A percentile compares a stretch with the other conserved stretches of the same genome.
These are phyloP conservation scores for Oithona nana DNA, from an alignment of 2,888 invertebrate genomes.

Conservation along the genomic window DNA sequence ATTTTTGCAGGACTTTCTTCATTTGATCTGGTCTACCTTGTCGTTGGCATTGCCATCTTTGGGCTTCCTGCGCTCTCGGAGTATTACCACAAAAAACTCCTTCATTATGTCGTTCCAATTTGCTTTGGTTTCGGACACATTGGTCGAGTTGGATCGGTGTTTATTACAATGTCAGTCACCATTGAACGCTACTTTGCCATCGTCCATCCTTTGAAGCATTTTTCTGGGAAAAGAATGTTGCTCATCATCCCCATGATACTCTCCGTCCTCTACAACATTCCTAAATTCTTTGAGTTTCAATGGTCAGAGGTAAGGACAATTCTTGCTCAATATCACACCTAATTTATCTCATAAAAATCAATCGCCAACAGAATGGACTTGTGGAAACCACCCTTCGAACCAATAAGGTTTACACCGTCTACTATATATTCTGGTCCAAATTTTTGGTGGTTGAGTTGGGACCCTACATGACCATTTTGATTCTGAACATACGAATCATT, in stretches of 20 bases:
- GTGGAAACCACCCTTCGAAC: background rate
- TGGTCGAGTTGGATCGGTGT: slow-evolving; percentile 13
- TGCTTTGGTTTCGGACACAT: slow-evolving; percentile 8
- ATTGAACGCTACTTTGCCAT: slow-evolving; percentile 13
- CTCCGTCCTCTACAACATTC: slow-evolving; percentile 10
- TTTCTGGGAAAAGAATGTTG: background rate
- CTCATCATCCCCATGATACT: background rate
- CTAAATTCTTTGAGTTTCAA: slow-evolving; percentile 10
- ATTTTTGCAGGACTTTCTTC: slow-evolving; percentile 8
- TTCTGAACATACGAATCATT: slow-evolving; percentile 2
- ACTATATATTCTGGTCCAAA: slow-evolving; percentile 6
- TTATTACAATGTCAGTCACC: slow-evolving; percentile 5
- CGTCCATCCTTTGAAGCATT: slow-evolving; percentile 3
- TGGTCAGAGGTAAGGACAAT: background rate
- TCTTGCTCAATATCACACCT: background rate
- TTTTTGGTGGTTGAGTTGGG: slow-evolving; percentile 5
- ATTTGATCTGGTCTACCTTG: slow-evolving; percentile 6
- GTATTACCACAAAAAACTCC: background rate
- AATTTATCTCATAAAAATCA: too few species aligned
- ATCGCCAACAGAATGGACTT: too few species aligned
- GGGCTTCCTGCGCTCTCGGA: slow-evolving; percentile 7
- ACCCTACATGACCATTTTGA: slow-evolving; percentile 4
- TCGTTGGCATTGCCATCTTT: background rate
- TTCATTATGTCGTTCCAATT: background rate
- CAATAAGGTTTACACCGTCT: slow-evolving; percentile 1